These are phyloP conservation scores for Drosophila serrata DNA, from an alignment of 1,140 invertebrate species.

Conservation along the genomic window DNA sequence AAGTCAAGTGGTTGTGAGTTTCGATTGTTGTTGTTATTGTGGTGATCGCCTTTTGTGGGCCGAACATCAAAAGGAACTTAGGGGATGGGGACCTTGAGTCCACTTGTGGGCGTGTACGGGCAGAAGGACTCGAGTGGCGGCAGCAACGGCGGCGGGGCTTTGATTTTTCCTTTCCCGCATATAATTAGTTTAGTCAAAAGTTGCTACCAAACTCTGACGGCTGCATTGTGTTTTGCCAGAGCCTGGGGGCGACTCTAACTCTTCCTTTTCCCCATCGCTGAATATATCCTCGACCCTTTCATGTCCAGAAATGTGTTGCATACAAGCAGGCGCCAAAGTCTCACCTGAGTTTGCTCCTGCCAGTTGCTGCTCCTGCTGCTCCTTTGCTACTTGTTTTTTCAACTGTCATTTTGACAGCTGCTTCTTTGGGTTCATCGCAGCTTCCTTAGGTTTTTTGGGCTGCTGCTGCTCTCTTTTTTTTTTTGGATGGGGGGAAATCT, in stretches of 20 bases:
- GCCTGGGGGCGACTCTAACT: background rate
- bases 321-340: constrained; percentile 57
- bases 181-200: constrained; percentile 77
- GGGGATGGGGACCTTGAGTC: constrained; percentile 13
- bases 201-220: constrained; percentile 42
- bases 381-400: constrained; percentile 59
- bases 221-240: constrained; percentile 15
- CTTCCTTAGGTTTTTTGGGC: constrained; percentile 4
- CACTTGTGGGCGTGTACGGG: constrained; percentile 69
- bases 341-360: constrained; percentile 33
- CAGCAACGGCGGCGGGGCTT: constrained; percentile 23
- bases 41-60: constrained; percentile 59
- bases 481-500: constrained; percentile 9
- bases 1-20: constrained; percentile 34
- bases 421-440: constrained; percentile 11
- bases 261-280: no score
- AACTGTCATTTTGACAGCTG: constrained; percentile 82
- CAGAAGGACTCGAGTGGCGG: constrained; percentile 60
- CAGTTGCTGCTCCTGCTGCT: constrained; percentile 19
- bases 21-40: constrained; percentile 24
- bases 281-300: background rate
- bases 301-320: constrained; percentile 62
- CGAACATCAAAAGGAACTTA: constrained; percentile 53
- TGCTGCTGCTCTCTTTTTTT: constrained; percentile 32
- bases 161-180: constrained; percentile 69